A percentile compares a stretch with the other conserved stretches of the same genome.
These are phyloP conservation scores for Triplophysa bombifrons DNA, from an alignment of 2,797 vertebrate genomes.

Conservation along the genomic window DNA sequence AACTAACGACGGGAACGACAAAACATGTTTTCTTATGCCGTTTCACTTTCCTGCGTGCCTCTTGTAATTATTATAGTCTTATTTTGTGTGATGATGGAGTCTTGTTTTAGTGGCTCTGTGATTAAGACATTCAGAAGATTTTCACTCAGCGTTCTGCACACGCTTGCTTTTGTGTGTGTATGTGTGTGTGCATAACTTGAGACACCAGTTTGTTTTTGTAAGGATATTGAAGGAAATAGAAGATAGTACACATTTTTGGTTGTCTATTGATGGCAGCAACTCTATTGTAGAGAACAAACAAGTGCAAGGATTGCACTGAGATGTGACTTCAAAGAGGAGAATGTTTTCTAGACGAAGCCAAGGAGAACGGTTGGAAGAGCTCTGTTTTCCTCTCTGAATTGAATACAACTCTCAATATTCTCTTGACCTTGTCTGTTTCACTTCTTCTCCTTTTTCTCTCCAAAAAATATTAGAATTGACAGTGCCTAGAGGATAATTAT, in stretches of 20 bases:
- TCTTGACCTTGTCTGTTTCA: constrained; percentile 52
- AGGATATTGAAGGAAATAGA: constrained; percentile 40
- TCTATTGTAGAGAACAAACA: constrained; percentile 40
- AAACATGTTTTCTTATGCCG: constrained; percentile 99
- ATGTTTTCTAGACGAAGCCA: constrained; percentile 11
- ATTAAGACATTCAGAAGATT: constrained; percentile 99
- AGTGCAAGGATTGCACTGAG: constrained; percentile 26
- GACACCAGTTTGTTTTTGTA: constrained; percentile 59
- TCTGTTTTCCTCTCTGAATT: constrained; percentile 4
- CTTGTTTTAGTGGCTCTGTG: constrained; percentile 99
- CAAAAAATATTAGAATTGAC: constrained; percentile 55
- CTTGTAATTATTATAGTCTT: constrained; percentile 87
- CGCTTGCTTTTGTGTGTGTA: constrained; percentile 66
- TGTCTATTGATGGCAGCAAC: constrained; percentile 46
- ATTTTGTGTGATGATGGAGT: constrained; percentile 86
- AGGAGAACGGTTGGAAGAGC: neutral
- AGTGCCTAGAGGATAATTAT: constrained; percentile 58
- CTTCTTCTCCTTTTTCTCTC: constrained; percentile 38
- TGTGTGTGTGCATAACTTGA: constrained; percentile 32
- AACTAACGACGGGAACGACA: constrained; percentile 99
- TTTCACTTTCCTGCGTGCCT: constrained; percentile 89
- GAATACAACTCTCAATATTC: constrained; percentile 51
- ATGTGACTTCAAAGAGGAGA: constrained; percentile 22
- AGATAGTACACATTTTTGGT: constrained; percentile 27
- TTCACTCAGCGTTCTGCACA: constrained; percentile 75